Conservation (phyloP, 2,113 vertebrate species). For the Proteles cristata region DNA sequence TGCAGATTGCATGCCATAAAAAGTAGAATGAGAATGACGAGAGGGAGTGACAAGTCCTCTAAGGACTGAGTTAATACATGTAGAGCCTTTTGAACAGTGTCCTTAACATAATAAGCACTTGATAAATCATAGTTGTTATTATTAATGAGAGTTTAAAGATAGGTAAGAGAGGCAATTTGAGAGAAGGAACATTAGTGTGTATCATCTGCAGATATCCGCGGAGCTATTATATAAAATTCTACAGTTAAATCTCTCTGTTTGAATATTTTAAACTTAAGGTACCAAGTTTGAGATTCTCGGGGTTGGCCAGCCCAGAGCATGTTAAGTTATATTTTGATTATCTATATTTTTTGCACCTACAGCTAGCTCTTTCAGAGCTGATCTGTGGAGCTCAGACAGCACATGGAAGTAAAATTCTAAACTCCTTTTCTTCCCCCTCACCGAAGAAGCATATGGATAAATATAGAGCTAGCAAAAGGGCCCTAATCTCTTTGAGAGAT, state of each 20-base stretch:
- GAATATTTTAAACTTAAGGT: conserved; percentile 1
- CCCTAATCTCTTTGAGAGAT: background rate
- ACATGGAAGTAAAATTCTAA: background rate
- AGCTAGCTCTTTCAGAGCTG: background rate
- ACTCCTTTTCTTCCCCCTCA: background rate
- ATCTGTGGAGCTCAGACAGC: background rate
- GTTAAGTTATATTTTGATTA: background rate
- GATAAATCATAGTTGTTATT: conserved; percentile 9
- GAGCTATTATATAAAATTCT: conserved; percentile 39
- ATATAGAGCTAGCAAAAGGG: background rate
- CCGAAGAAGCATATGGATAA: background rate
- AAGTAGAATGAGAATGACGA: background rate
- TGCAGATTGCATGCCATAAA: background rate
- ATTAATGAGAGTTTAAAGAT: conserved; percentile 49
- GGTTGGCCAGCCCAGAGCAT: background rate
- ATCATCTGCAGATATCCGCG: background rate
- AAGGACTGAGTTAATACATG: conserved; percentile 5
- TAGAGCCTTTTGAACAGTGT: background rate
- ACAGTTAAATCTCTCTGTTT: background rate
- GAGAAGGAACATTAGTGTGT: background rate
- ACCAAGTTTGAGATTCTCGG: conserved; percentile 8
- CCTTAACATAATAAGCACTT: conserved; percentile 5
- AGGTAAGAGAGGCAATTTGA: background rate
- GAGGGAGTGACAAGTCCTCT: background rate
- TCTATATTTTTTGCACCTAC: background rate